phyloP scores from a whole-genome alignment of 2,888 invertebrate species.

The Abrostola tripartita region DNA sequence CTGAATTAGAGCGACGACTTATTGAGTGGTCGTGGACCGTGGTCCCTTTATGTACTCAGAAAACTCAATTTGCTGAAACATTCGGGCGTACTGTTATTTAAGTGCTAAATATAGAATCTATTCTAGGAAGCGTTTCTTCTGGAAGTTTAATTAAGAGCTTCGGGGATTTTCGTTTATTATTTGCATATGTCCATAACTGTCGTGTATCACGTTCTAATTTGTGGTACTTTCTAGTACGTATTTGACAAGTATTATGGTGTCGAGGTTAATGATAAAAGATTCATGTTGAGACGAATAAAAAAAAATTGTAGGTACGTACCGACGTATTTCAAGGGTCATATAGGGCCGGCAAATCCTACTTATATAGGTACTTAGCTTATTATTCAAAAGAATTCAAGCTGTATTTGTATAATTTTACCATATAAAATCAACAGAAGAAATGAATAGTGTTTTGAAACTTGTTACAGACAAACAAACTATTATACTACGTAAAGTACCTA shows the following conservation, averaged over 20 bases:
- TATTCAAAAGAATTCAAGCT: constrained; percentile 18
- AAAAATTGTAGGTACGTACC: too few relatives aligned
- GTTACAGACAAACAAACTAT: constrained; percentile 27
- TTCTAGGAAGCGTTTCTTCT: neutral
- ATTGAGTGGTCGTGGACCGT: constrained; percentile 1
- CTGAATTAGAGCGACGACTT: neutral
- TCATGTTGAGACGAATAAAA: too few relatives aligned
- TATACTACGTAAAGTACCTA: constrained; percentile 28
- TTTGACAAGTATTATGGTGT: too few relatives aligned
- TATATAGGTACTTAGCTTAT: constrained; percentile 14
- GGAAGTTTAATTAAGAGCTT: neutral
- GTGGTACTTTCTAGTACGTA: too few relatives aligned
- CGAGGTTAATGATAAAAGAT: too few relatives aligned
- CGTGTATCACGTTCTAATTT: too few relatives aligned
- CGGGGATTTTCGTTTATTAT: neutral
- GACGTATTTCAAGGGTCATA: neutral
- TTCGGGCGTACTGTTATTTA: too few relatives aligned
- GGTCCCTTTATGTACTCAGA: neutral
- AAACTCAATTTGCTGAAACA: too few relatives aligned
- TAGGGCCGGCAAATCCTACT: constrained; percentile 10
- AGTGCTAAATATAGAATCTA: neutral
- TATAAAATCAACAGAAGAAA: constrained; percentile 40
- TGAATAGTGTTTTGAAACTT: constrained; percentile 25
- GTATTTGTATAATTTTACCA: constrained; percentile 50
- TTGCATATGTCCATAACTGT: neutral